Base-by-base conservation (phyloP, 2,888 invertebrate species). In the Calameuta filiformis region DNA sequence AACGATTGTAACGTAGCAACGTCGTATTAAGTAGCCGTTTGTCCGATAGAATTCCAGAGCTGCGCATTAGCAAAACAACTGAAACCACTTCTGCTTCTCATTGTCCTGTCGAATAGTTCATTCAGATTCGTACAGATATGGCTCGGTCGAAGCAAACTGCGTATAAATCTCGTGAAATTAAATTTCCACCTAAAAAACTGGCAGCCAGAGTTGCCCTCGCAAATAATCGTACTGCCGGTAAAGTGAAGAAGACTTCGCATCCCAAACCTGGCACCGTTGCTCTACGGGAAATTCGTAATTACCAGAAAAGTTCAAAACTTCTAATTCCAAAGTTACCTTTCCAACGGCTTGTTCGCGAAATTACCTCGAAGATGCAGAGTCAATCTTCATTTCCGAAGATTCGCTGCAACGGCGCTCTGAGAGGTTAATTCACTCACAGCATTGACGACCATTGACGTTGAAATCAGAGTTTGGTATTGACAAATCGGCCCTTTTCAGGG, bases 331-430 rank as follows among this genome's bases (percentile, higher is more conserved):
- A 95, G 87, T 90, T 95, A 74, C 95, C 95, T 0, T 96, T 96
- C 91, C 95, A 96, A 87, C 93, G 95, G 68, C 90, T 96, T 23
- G 95, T 96, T 31, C 92, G 95, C 85, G 95, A 96, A 89, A 95
- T 96, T 74, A 95, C 96, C 40, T 0, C 95, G 95, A 83, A 95
- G 96, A 85, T 95, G 95, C 92, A 95, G 95, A 87, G 94, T 94
- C 0, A 95, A 95, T 85, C 90, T 95, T 12, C 90, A 95, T 69
- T 95, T 95, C 90, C 95, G 95, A 89, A 94, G 94, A 83, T 94
- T 95, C 0, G 95, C 95, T 11, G 94, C 95, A 1, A 94, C 94
- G 92, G 95, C 95, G 75, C 91, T 95, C 15, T 95, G 95, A 83
- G 94, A 94, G 83, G 93, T 94, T 0, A 93, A 40, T 15, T 40